These are phyloP conservation scores for Heliothis subflexa DNA, from an alignment of 1,140 invertebrate species.

Conservation along the genomic window DNA sequence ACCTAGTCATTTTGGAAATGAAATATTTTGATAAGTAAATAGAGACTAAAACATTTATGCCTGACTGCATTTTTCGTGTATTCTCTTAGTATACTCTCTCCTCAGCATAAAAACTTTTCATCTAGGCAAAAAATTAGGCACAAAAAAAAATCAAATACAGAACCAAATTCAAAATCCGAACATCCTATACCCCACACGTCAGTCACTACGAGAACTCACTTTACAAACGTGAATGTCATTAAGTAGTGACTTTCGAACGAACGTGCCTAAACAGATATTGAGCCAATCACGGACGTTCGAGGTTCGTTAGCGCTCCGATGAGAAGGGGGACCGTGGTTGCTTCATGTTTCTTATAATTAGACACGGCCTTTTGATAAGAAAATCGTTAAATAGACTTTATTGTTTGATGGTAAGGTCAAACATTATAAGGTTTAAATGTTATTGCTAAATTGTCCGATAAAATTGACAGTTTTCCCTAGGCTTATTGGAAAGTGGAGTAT, in stretches of 20 bases:
- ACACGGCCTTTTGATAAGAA: conserved; percentile 33
- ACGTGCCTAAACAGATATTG: conserved; percentile 56
- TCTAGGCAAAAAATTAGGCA: not conserved
- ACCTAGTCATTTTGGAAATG: no score
- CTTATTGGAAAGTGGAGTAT: no score
- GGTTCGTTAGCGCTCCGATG: conserved; percentile 48
- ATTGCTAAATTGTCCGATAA: no score
- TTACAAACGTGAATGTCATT: conserved; percentile 50
- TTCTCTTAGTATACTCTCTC: no score
- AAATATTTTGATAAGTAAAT: no score
- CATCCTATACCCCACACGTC: conserved; percentile 35
- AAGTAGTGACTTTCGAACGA: conserved; percentile 40
- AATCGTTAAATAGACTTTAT: conserved; percentile 26
- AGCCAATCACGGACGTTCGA: conserved; percentile 47
- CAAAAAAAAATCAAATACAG: conserved; percentile 1
- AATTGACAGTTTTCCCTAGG: no score
- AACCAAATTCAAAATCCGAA: not conserved
- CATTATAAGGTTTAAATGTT: not conserved
- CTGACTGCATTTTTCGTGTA: no score
- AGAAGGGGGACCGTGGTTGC: conserved; percentile 46
- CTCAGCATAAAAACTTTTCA: no score
- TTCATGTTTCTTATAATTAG: conserved; percentile 43
- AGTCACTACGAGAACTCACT: conserved; percentile 44
- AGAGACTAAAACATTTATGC: no score
- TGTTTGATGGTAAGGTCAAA: not conserved